Percentiles rank a stretch among this genome's conserved stretches.
phyloP scores from a whole-genome alignment of 1,140 invertebrate genomes.

The Wasmannia auropunctata region DNA sequence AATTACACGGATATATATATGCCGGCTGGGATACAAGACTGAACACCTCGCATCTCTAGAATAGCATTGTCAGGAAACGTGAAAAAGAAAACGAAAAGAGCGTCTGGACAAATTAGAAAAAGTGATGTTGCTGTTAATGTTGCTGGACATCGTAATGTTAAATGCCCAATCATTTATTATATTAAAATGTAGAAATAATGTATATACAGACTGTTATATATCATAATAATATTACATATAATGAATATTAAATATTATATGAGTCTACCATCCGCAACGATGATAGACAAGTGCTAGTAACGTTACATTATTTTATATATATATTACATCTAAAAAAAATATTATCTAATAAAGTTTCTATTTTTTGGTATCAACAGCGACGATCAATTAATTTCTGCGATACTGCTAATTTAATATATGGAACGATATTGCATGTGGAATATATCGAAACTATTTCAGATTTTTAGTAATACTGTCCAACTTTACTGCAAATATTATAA shows the following conservation, averaged over 20 bases:
- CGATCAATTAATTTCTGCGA: constrained; percentile 64
- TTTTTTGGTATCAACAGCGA: constrained; percentile 80
- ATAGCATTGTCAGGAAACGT: constrained; percentile 58
- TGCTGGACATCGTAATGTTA: constrained; percentile 69
- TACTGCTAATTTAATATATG: neutral
- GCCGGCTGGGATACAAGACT: constrained; percentile 77
- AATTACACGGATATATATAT: constrained; percentile 40
- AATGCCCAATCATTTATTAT: constrained; percentile 73
- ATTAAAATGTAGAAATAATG: constrained; percentile 76
- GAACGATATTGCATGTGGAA: neutral
- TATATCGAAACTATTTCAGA: neutral
- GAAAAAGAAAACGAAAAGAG: constrained; percentile 47
- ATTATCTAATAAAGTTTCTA: constrained; percentile 83
- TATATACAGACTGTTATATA: constrained; percentile 78
- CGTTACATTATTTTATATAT: constrained; percentile 78
- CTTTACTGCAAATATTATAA: neutral
- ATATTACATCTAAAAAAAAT: constrained; percentile 69
- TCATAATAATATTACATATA: constrained; percentile 70
- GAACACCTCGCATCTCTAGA: constrained; percentile 74
- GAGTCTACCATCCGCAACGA: constrained; percentile 66
- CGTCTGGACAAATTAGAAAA: constrained; percentile 53
- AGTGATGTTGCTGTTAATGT: constrained; percentile 72
- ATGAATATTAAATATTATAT: constrained; percentile 70
- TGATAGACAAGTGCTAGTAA: constrained; percentile 74
- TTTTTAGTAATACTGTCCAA: neutral